phyloP scores from a whole-genome alignment of 2,797 vertebrate species.

The Manis pentadactyla region DNA sequence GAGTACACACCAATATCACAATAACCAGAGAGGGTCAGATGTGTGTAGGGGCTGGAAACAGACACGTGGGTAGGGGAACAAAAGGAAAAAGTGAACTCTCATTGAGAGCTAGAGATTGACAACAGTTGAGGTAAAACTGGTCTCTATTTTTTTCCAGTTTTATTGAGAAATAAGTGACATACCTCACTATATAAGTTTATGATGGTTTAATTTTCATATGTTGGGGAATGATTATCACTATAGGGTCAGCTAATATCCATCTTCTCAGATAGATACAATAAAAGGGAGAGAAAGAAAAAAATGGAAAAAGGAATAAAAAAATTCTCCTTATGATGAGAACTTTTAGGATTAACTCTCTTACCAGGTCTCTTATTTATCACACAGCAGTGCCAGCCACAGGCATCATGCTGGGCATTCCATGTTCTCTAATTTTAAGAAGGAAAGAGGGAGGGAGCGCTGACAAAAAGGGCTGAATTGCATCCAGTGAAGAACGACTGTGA shows the following conservation, averaged over 20 bases:
- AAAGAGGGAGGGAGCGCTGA: not conserved
- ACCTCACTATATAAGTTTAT: not conserved
- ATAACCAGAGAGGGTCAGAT: not conserved
- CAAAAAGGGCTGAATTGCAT: not conserved
- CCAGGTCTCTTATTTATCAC: not conserved
- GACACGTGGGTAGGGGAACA: not conserved
- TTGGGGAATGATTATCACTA: not conserved
- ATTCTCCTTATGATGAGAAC: not conserved
- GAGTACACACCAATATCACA: not conserved
- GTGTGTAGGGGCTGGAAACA: not conserved
- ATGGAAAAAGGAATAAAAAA: not conserved
- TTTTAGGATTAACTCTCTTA: not conserved
- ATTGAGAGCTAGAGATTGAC: not conserved
- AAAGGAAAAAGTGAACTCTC: not conserved
- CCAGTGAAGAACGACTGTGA: not conserved
- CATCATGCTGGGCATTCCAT: not conserved
- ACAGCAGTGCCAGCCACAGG: not conserved
- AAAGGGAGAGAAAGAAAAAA: not conserved
- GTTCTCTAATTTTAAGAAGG: slow-evolving; percentile 8
- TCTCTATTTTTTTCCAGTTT: not conserved
- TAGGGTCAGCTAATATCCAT: not conserved
- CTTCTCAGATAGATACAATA: not conserved
- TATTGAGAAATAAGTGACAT: not conserved
- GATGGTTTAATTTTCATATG: not conserved
- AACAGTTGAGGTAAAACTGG: not conserved